Evolutionary conservation across 2,888 invertebrate genomes (phyloP), one percentile per base, ranked within the genome.

Genomic region (Cataglyphis livida): DNA sequence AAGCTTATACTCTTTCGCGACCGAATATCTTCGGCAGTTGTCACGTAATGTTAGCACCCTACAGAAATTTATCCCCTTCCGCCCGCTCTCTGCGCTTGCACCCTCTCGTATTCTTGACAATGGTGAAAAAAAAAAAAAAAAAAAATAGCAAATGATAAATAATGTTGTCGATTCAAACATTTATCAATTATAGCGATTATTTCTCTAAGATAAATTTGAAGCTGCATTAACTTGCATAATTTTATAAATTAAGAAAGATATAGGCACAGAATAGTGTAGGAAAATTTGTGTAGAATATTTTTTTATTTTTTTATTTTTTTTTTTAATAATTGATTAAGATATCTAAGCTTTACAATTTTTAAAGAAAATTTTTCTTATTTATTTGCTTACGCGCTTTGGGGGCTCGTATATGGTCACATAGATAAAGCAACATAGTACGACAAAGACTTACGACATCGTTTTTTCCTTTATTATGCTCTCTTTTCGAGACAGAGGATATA

Each of bases 401-500:
- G n/a, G 12, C 41, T n/a, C 70, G 18, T 38, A 76, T 68, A 65
- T 70, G 64, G 41, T n/a, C 51, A 76, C 66, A 70, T 38, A 83
- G 68, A 86, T 61, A 85, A 81, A 85, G 83, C 79, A 44, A 75
- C 68, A 83, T 78, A 83, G 70, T 83, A 87, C 87, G 90, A 88
- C 90, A 92, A 91, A 91, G 91, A 91, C 90, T 89, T 88, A 90
- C 81, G 86, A 87, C 89, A 92, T 91, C 90, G 90, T 92, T 90
- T 90, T 89, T 89, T 84, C 89, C 90, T 91, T 89, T 86, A 89
- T 90, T 91, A 88, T 90, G 88, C 90, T 92, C 91, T 92, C 91
- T 92, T 93, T 93, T 92, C 90, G 89, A 90, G 89, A 90, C 90
- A 91, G 90, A 89, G 90, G 90, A 92, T 93, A 92, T 91, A 92